Evolutionary conservation across 37 sponge, comb jelly and placozoan species (phyloP), one percentile per base, ranked within the genome.

Genomic region (Halisarca cf. caerulea): DNA sequence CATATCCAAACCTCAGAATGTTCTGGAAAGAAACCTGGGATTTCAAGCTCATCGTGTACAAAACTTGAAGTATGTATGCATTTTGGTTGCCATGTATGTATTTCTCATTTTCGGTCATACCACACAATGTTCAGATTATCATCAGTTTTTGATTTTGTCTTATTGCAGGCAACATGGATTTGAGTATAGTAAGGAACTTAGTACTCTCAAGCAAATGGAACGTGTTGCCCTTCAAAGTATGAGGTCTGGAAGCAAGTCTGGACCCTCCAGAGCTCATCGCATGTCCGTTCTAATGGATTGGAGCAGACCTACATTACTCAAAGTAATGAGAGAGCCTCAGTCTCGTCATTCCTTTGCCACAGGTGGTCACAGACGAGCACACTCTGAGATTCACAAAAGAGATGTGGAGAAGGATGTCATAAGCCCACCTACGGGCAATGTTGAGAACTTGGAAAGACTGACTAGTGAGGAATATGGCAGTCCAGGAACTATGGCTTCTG

Each of bases 161-260:
- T 30, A 1, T 34, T 68, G 69, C 69, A 68, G 69, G 69, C 69
- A 34, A 30, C 30, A 68, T 32, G 69, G 69, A 34, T 17, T 68
- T 68, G 69, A 68, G 33, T 68, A 68, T 34, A 68, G 30, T 68
- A 34, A 68, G 4, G 35, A 68, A 68, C 69, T 68, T 6, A 68
- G 7, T 34, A 68, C 69, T 34, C 35, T 68, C 17, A 68, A 34
- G 69, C 35, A 68, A 5, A 68, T 68, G 69, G 69, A 68, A 27
- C 69, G 69, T 68, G 69, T 34, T 0, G 35, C 69, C 30, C 35
- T 68, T 68, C 69, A 34, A 2, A 68, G 35, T 17, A 28, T 68
- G 69, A 68, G 35, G 35, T 34, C 69, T 32, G 69, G 69, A 30
- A 68, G 34, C 35, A n/a, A 11, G 11, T 47, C 51, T 14, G 51